Evolutionary conservation across 92 coral and sea anemone genomes (phyloP), one percentile per base, ranked within the genome.

Genomic region (Umimayanthus chanpuru): DNA sequence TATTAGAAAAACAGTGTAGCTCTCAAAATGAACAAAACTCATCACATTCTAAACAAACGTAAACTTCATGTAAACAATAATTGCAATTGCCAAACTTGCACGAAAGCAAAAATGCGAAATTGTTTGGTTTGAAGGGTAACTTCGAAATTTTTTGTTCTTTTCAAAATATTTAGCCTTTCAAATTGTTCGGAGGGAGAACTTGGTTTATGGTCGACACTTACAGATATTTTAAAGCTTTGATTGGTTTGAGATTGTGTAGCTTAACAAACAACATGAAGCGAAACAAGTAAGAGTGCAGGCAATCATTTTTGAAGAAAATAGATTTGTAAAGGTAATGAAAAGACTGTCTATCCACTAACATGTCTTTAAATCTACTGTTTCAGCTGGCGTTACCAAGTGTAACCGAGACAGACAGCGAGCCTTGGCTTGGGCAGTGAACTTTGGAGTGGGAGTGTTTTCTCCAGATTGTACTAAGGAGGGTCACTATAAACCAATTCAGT

Each of bases 381-480:
- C 30, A 95, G 98, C 89, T 47, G 90, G 85, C 32, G 87, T 91
- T 12, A 91, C 91, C 66, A 82, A 77, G 71, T 95, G 98, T 81
- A 70, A 77, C 15, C 78, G 85, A 89, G 98, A 95, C 61, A 95
- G 88, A 73, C 93, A 86, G 14, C 88, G 88, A 83, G 98, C 98
- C 4, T 82, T 91, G 88, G 85, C 92, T 2, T 95, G 98, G 98
- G 94, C 96, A 16, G 91, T 86, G 85, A 92, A 94, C 72, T 90
- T 90, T 53, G 91, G 89, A 65, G 91, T 93, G 40, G 94, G 92
- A 25, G 84, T 88, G 66, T 95, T 95, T 73, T 93, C 96, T 15
- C 98, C 98, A 23, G 88, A 73, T 38, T 95, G 98, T 82, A 85
- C 86, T 36, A n/a, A 49, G 36, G 89, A 92, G 73, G 96, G 93